These are phyloP conservation scores for Grammomys surdaster DNA, from an alignment of 2,113 vertebrate genomes.

Conservation along the genomic window DNA sequence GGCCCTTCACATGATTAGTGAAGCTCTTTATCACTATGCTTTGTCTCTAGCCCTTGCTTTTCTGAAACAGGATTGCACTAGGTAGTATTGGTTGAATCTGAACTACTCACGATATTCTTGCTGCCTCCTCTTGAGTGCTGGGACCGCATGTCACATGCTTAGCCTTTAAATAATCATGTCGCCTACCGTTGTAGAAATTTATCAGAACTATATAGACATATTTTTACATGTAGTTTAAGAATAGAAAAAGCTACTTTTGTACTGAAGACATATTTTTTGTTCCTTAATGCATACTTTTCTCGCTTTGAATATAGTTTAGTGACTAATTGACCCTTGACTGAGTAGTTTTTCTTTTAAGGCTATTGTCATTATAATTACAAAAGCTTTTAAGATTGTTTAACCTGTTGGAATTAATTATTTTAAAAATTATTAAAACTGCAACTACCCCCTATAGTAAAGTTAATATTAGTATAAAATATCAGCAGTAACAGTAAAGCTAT, in stretches of 20 bases:
- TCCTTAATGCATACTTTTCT: not conserved
- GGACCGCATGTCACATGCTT: not conserved
- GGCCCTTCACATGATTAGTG: not conserved
- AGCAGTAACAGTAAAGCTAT: not conserved
- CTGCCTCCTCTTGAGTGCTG: not conserved
- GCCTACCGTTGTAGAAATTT: constrained; percentile 11
- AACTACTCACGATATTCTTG: not conserved
- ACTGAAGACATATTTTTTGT: not conserved
- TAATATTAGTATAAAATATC: not conserved
- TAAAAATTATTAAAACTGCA: not conserved
- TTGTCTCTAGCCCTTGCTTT: not conserved
- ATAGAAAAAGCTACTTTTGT: not conserved
- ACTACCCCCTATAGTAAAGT: not conserved
- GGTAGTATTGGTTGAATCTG: not conserved
- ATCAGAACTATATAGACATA: not conserved
- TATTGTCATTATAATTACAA: not conserved
- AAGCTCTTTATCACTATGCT: not conserved
- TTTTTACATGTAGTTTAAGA: not conserved
- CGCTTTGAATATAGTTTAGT: constrained; percentile 7
- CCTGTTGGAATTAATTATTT: not conserved
- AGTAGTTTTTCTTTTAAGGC: not conserved
- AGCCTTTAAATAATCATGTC: constrained; percentile 10
- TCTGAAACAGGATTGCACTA: too few species aligned
- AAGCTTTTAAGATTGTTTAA: not conserved
- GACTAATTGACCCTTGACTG: not conserved